A percentile compares a stretch with the other conserved stretches of the same genome.
Evolutionary conservation across 2,888 invertebrate species (phyloP).

Genomic region (Pardosa pseudoannulata): DNA sequence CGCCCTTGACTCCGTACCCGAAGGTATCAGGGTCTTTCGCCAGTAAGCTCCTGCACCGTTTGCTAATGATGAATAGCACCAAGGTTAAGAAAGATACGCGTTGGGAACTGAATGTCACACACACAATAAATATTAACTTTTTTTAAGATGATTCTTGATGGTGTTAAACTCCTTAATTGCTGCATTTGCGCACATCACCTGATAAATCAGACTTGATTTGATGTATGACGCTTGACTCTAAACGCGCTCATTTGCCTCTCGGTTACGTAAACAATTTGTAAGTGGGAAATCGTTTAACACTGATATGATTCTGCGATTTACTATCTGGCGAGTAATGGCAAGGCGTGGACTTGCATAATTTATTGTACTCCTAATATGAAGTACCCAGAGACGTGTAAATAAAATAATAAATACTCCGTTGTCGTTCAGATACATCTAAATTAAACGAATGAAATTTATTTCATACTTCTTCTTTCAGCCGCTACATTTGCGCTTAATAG

Average conservation of each 20-base stretch:
- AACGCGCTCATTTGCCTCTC: conserved; percentile 46
- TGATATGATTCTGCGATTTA: conserved; percentile 8
- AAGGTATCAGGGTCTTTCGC: conserved; percentile 36
- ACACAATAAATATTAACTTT: conserved; percentile 68
- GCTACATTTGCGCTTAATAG: too few species aligned
- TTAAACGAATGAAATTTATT: background rate
- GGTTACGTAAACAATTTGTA: conserved; percentile 53
- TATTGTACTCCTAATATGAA: conserved; percentile 9
- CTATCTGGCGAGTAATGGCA: background rate
- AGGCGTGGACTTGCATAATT: background rate
- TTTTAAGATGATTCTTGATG: conserved; percentile 55
- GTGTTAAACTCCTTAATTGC: conserved; percentile 67
- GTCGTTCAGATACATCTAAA: background rate
- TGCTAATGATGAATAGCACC: conserved; percentile 52
- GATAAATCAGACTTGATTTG: conserved; percentile 64
- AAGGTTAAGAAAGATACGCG: conserved; percentile 58
- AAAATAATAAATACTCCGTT: too few species aligned
- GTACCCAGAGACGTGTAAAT: background rate
- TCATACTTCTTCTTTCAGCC: background rate
- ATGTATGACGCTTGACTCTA: conserved; percentile 30
- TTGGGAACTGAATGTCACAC: conserved; percentile 53
- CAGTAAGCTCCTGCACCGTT: conserved; percentile 34
- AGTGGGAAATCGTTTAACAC: conserved; percentile 64
- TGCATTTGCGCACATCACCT: conserved; percentile 50
- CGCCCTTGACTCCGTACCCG: conserved; percentile 63